phyloP scores from a whole-genome alignment of 2,797 vertebrate species.

The Kryptopterus vitreolus region DNA sequence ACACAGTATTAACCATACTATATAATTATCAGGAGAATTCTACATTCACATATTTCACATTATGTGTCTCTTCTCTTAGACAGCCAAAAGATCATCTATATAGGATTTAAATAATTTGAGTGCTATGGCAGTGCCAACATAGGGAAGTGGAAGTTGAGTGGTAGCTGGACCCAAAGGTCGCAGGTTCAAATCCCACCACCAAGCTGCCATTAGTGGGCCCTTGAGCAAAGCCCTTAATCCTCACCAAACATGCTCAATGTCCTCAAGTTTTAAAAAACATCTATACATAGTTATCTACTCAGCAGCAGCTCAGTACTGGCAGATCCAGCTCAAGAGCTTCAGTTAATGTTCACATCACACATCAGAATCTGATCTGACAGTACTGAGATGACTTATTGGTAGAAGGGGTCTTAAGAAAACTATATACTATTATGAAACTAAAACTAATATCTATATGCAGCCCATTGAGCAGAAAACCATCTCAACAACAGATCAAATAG shows the following conservation, averaged over 20 bases:
- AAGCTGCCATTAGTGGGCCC: no score
- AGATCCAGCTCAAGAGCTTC: neutral
- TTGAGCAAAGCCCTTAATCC: no score
- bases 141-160: no score
- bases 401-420: neutral
- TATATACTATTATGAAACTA: no score
- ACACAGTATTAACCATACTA: neutral
- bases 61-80: neutral
- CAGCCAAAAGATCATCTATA: neutral
- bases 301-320: neutral
- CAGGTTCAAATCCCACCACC: no score
- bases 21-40: neutral
- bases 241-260: neutral
- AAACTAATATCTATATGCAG: no score
- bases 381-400: no score
- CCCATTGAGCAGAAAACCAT: no score
- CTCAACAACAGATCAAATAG: no score
- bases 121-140: constrained; percentile 6
- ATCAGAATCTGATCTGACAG: neutral
- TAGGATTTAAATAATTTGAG: neutral
- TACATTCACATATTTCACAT: neutral
- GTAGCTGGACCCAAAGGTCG: no score
- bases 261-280: neutral
- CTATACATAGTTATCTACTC: neutral
- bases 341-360: neutral